Conservation (phyloP, 1,140 invertebrate genomes). For the Pseudomyrmex cubaensis region DNA sequence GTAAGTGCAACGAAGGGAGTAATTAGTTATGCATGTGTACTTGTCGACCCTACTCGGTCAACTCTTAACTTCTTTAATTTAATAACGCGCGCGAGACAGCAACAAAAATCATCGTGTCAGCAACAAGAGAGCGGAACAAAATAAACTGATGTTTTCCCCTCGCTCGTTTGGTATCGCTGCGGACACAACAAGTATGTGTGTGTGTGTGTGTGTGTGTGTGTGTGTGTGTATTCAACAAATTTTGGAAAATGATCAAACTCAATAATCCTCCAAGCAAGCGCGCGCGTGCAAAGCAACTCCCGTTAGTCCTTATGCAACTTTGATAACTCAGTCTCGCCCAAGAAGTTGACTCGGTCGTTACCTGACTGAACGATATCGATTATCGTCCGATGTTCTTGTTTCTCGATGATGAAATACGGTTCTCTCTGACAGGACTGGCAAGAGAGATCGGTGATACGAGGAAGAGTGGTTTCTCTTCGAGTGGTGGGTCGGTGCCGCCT, state of each 20-base stretch:
- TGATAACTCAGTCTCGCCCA: conserved; percentile 22
- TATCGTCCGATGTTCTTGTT: conserved; percentile 45
- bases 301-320: conserved; percentile 37
- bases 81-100: conserved; percentile 21
- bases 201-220: no score
- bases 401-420: conserved; percentile 45
- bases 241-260: neutral
- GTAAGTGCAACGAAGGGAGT: conserved; percentile 10
- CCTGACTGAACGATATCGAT: conserved; percentile 47
- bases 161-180: no score
- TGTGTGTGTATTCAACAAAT: neutral
- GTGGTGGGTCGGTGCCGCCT: neutral
- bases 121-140: neutral
- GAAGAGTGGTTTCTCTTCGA: conserved; percentile 11
- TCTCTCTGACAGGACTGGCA: neutral
- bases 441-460: no score
- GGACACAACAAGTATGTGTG: no score
- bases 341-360: conserved; percentile 37
- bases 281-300: neutral
- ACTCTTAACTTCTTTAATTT: conserved; percentile 54
- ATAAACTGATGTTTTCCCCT: neutral
- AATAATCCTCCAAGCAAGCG: neutral
- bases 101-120: conserved; percentile 6
- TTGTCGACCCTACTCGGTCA: conserved; percentile 23
- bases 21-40: conserved; percentile 55